These are phyloP conservation scores for Himalopsyche kuldschensis DNA, from an alignment of 2,888 invertebrate species.

Conservation along the genomic window DNA sequence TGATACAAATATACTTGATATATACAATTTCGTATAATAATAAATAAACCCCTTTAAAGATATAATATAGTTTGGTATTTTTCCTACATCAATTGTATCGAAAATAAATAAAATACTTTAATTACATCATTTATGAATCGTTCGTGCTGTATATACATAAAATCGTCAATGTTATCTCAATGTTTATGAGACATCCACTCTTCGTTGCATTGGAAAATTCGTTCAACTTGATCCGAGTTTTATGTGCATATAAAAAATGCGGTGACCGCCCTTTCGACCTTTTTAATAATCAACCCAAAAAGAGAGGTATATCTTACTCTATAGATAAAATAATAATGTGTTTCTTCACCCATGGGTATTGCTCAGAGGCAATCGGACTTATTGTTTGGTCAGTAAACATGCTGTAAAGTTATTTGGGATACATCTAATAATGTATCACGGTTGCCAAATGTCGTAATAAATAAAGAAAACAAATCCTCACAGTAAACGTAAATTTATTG, in stretches of 20 bases:
- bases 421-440: background rate
- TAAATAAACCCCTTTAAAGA: no score
- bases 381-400: background rate
- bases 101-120: no score
- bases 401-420: background rate
- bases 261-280: background rate
- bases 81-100: no score
- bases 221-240: background rate
- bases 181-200: background rate
- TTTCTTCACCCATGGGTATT: background rate
- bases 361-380: background rate
- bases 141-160: background rate
- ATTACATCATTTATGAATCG: no score
- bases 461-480: background rate
- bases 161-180: background rate
- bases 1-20: no score
- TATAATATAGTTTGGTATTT: no score
- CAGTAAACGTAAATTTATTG: background rate
- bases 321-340: background rate
- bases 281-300: background rate
- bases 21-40: no score
- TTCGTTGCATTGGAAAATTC: background rate
- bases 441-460: background rate
- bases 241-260: background rate
- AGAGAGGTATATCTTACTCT: background rate